Conservation (phyloP, 2,113 vertebrate genomes). For the Chaetops frenatus region DNA sequence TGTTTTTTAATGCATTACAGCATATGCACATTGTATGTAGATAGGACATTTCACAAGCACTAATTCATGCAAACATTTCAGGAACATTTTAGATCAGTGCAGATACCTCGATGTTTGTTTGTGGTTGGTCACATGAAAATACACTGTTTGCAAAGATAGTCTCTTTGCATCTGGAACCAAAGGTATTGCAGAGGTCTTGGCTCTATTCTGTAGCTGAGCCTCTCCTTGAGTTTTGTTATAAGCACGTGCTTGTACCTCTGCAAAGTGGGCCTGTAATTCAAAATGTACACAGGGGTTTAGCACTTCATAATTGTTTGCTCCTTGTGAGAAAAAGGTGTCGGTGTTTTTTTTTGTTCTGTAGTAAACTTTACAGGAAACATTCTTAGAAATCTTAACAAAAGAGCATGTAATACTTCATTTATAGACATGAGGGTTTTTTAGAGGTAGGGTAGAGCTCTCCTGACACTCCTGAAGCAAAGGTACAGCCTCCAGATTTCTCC, state of each 20-base stretch:
- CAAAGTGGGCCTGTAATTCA: not conserved
- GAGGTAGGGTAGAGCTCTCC: not conserved
- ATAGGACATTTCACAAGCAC: not conserved
- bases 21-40: rapidly evolving
- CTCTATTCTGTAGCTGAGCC: not conserved
- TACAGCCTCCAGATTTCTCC: not conserved
- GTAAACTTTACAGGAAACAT: not conserved
- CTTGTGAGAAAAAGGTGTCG: not conserved
- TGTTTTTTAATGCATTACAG: not conserved
- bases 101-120: not conserved
- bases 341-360: not conserved
- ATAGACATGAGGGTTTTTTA: not conserved
- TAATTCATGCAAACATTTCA: not conserved
- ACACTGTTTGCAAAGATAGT: not conserved
- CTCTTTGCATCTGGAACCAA: not conserved
- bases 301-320: not conserved
- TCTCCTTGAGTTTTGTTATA: not conserved
- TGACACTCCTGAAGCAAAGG: not conserved
- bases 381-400: not conserved
- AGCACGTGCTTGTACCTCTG: not conserved
- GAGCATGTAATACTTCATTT: not conserved
- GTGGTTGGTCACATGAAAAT: not conserved
- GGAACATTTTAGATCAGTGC: not conserved
- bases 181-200: not conserved
- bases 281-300: not conserved